Base-by-base conservation (phyloP, 1,140 invertebrate genomes). In the Brachionus asplanchnoidis region DNA sequence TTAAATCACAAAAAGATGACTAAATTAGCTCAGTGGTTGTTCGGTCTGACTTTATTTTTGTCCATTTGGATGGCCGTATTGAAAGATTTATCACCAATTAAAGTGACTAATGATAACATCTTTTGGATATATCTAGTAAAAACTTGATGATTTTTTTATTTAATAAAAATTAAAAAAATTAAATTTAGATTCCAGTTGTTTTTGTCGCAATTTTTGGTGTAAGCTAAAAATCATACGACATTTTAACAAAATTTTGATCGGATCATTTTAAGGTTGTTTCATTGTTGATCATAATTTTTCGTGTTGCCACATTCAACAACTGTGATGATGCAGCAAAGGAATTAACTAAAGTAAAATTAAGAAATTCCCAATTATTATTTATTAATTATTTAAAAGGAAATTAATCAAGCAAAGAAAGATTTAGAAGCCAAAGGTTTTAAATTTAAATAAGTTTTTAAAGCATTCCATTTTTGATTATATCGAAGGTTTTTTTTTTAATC, bases 381-480 rank as follows among this genome's bases (percentile, higher is more conserved):
- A 68, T 17, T 44, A 44, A 73, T 73, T 73, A 46, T 40, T 60
- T 60, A 8, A 8, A 78, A 82, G 79, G 79, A 82, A 60, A 82
- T 82, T 12, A 36, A 11, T 26, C 46, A 82, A 20, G 79, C 79
- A 65, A 60, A 82, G 53, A 82, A 82, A 65, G 79, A 82, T 82
- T 46, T 82, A 40, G 42, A 32, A 23, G 23, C 56, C 2, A 82
- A 82, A 82, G 79, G 79, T 11, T 82, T 82, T 65, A 82, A 65
- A 65, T 82, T 82, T 26, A 46, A 82, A 82, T 82, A 65, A 65
- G 66, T 28, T 36, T 9, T 53, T 9, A n/a, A 12, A 8, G 6
- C 12, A 20, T 80, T 46, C 70, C 70, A 75, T 42, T 75, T 44
- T 20, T 46, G 4, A 42, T 14, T 23, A 20, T 40, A 17, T 75